Percentiles rank a stretch among this genome's conserved stretches.
Evolutionary conservation across 35 echinoderm and acorn worm genomes (phyloP).

Genomic region (Apostichopus parvimensis): DNA sequence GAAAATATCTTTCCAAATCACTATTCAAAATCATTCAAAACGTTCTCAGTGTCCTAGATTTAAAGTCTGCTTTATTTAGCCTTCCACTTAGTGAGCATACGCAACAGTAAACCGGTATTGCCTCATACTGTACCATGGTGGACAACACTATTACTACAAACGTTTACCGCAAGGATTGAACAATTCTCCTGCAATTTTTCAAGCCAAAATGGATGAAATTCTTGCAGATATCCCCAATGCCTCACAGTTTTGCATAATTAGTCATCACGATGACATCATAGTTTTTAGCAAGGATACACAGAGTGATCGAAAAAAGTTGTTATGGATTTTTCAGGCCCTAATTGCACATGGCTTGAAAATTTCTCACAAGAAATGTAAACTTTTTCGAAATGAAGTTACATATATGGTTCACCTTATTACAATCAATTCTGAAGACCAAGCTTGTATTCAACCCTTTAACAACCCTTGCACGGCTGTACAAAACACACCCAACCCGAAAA

Average conservation of each 20-base stretch:
- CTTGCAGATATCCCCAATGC: slow-evolving; percentile 36
- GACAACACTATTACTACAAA: slow-evolving; percentile 61
- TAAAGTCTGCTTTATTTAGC: slow-evolving; percentile 66
- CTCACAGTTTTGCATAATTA: slow-evolving; percentile 31
- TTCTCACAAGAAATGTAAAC: slow-evolving; percentile 56
- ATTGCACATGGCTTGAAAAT: slow-evolving; percentile 42
- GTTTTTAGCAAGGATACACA: slow-evolving; percentile 53
- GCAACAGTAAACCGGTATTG: slow-evolving; percentile 59
- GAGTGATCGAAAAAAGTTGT: slow-evolving; percentile 22
- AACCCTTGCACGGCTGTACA: slow-evolving; percentile 38
- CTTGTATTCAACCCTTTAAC: slow-evolving; percentile 17
- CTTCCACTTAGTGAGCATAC: slow-evolving; percentile 47
- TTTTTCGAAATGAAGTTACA: slow-evolving; percentile 49
- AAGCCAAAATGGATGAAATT: slow-evolving; percentile 46
- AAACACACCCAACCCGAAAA: background rate
- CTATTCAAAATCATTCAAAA: background rate
- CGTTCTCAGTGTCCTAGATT: slow-evolving; percentile 57
- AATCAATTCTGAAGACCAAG: slow-evolving; percentile 25
- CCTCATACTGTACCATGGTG: slow-evolving; percentile 59
- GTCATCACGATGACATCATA: slow-evolving; percentile 59
- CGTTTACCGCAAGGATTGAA: slow-evolving; percentile 47
- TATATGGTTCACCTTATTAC: slow-evolving; percentile 50
- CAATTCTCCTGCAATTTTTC: slow-evolving; percentile 46
- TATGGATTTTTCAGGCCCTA: slow-evolving; percentile 21
- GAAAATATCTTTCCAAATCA: too few relatives aligned